These are phyloP conservation scores for Sitobion miscanthi DNA, from an alignment of 1,140 invertebrate genomes.

Conservation along the genomic window DNA sequence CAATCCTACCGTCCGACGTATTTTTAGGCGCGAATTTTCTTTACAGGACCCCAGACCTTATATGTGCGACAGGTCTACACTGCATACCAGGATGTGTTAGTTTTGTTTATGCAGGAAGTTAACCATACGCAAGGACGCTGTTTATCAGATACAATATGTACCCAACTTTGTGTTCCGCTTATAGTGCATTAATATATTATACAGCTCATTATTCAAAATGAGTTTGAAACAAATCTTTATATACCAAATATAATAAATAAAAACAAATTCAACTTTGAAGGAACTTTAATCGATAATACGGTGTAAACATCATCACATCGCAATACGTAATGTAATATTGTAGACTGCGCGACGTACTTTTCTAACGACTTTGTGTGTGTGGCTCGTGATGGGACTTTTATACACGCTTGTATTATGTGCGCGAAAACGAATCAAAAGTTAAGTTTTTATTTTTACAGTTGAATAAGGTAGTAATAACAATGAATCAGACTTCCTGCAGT, in stretches of 20 bases:
- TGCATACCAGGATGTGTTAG: neutral
- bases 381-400: neutral
- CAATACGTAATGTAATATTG: neutral
- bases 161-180: neutral
- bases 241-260: neutral
- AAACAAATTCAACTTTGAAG: neutral
- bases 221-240: neutral
- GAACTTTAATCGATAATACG: neutral
- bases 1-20: no score
- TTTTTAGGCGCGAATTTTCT: no score
- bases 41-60: no score
- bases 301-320: neutral
- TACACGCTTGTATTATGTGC: neutral
- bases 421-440: neutral
- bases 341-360: neutral
- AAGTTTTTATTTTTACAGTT: neutral
- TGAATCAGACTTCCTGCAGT: neutral
- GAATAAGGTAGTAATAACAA: neutral
- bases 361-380: neutral
- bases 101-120: neutral
- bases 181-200: neutral
- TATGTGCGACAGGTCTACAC: no score
- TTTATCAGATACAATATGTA: neutral
- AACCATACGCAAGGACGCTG: no score
- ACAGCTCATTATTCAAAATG: neutral